Evolutionary conservation across 2,797 vertebrate genomes (phyloP).

Genomic region (Hyperoplus immaculatus): DNA sequence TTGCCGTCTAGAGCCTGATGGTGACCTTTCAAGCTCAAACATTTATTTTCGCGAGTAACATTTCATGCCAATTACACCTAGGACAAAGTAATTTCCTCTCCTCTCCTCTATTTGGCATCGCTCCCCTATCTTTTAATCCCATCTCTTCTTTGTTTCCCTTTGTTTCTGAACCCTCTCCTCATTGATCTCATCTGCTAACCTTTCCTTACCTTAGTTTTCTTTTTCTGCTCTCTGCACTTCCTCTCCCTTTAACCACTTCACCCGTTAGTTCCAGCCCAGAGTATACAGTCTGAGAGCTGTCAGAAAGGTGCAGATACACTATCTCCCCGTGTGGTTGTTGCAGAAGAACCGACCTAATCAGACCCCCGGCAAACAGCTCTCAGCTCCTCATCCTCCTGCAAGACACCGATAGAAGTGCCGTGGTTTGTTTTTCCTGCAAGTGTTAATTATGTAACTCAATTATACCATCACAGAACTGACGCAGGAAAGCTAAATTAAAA

Average conservation of each 20-base stretch:
- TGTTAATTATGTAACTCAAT: conserved; percentile 85
- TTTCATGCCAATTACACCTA: conserved; percentile 59
- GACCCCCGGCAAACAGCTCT: conserved; percentile 61
- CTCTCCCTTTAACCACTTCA: conserved; percentile 47
- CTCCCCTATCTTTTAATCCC: conserved; percentile 26
- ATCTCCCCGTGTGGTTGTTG: conserved; percentile 47
- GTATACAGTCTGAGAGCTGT: conserved; percentile 49
- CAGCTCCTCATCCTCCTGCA: conserved; percentile 63
- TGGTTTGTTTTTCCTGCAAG: conserved; percentile 78
- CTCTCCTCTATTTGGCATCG: conserved; percentile 13
- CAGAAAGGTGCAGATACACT: conserved; percentile 28
- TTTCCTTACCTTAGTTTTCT: neutral
- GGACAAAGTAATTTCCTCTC: conserved; percentile 26
- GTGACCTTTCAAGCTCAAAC: conserved; percentile 58
- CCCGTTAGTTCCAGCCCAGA: conserved; percentile 56
- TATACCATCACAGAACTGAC: conserved; percentile 79
- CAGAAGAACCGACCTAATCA: conserved; percentile 67
- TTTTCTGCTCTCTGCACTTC: conserved; percentile 3
- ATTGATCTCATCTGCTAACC: conserved; percentile 32
- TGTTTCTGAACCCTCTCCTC: conserved; percentile 14
- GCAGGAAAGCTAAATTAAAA: conserved; percentile 80
- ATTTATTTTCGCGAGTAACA: conserved; percentile 58
- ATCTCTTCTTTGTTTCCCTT: conserved; percentile 18
- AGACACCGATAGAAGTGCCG: conserved; percentile 73
- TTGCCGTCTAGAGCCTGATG: conserved; percentile 14